A percentile compares a stretch with the other conserved stretches of the same genome.
These are phyloP conservation scores for Graphium colonna DNA, from an alignment of 2,888 invertebrate genomes.

Conservation along the genomic window DNA sequence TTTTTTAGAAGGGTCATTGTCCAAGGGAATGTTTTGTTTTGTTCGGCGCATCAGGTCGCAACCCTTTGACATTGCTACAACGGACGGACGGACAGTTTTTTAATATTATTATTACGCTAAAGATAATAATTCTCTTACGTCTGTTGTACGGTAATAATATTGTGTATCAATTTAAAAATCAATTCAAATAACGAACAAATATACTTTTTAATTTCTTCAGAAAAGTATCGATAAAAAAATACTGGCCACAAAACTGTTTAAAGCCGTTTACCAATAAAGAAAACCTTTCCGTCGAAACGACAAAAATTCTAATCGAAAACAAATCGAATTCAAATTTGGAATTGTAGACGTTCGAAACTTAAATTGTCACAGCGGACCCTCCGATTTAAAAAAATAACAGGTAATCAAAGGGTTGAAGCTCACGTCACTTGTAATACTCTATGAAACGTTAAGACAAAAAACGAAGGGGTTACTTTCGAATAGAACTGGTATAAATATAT, in stretches of 20 bases:
- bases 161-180: too few species aligned
- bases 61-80: constrained; percentile 40
- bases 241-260: too few species aligned
- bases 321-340: not conserved
- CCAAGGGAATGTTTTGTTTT: constrained; percentile 60
- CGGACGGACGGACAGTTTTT: constrained; percentile 5
- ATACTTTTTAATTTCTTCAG: too few species aligned
- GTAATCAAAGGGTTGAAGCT: constrained; percentile 68
- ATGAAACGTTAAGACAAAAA: constrained; percentile 46
- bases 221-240: too few species aligned
- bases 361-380: constrained; percentile 16
- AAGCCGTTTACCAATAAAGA: too few species aligned
- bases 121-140: not conserved
- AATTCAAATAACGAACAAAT: too few species aligned
- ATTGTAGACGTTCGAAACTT: not conserved
- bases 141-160: too few species aligned
- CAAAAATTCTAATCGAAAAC: too few species aligned
- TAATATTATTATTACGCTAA: constrained; percentile 23
- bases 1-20: constrained; percentile 60
- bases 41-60: constrained; percentile 46
- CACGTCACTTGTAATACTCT: constrained; percentile 20
- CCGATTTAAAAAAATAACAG: constrained; percentile 54
- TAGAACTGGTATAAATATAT: constrained; percentile 43
- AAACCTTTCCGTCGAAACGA: too few species aligned
- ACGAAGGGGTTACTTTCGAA: constrained; percentile 53